These are phyloP conservation scores for Pocillopora damicornis DNA, from an alignment of 64 coral and sea anemone species.

Conservation along the genomic window DNA sequence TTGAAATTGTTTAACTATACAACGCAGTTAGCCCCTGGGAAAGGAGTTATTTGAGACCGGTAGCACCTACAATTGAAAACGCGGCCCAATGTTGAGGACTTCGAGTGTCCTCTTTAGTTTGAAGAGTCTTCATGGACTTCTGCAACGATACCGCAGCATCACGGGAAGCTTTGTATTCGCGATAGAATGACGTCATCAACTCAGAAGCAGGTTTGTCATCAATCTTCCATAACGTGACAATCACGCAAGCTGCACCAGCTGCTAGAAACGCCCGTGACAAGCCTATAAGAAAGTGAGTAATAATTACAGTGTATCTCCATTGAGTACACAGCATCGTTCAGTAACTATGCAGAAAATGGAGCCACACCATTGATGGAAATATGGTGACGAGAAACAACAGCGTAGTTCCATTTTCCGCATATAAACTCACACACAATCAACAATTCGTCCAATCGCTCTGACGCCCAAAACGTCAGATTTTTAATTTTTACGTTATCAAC, in stretches of 20 bases:
- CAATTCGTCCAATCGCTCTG: too few relatives aligned
- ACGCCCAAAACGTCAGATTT: too few relatives aligned
- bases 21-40: not conserved
- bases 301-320: too few relatives aligned
- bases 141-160: constrained; percentile 70
- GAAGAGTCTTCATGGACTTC: constrained; percentile 49
- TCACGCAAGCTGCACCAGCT: constrained; percentile 56
- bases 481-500: too few relatives aligned
- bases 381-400: too few relatives aligned
- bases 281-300: constrained; percentile 21
- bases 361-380: too few relatives aligned
- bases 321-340: too few relatives aligned
- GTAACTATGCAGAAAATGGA: too few relatives aligned
- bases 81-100: constrained; percentile 61
- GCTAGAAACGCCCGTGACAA: constrained; percentile 66
- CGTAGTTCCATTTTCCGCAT: too few relatives aligned
- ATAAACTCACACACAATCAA: too few relatives aligned
- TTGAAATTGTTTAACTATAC: not conserved
- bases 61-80: constrained; percentile 61
- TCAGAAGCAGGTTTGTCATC: constrained; percentile 25
- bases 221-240: constrained; percentile 67
- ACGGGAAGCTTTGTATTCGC: constrained; percentile 62
- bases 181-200: constrained; percentile 50
- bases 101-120: constrained; percentile 20
- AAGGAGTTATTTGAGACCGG: not conserved